Evolutionary conservation across 2,888 invertebrate genomes (phyloP).

Genomic region (Petrophora chlorosata): DNA sequence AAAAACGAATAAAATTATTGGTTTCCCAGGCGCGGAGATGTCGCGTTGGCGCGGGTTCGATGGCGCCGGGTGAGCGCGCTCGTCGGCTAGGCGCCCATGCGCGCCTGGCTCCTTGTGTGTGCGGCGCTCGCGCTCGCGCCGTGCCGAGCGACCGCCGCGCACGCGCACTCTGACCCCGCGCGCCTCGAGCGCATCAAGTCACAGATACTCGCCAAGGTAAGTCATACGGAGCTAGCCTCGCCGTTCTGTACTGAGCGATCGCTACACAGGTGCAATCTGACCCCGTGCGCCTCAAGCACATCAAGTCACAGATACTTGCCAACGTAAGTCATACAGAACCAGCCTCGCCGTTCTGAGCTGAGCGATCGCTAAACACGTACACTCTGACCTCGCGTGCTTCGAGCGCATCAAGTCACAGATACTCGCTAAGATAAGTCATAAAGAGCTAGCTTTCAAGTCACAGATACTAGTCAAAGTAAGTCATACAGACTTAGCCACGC

Average conservation of each 20-base stretch:
- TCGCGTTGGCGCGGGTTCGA: constrained; percentile 73
- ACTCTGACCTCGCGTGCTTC: constrained; percentile 50
- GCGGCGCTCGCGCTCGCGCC: constrained; percentile 79
- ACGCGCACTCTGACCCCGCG: constrained; percentile 44
- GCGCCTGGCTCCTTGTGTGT: constrained; percentile 78
- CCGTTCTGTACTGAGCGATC: constrained; percentile 73
- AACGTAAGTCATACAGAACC: constrained; percentile 44
- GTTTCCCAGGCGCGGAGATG: constrained; percentile 69
- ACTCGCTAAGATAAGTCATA: constrained; percentile 57
- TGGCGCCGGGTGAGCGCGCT: constrained; percentile 75
- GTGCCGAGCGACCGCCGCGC: constrained; percentile 71
- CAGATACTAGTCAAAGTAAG: not conserved
- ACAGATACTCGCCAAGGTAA: constrained; percentile 67
- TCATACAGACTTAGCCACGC: not conserved
- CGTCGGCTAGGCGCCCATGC: constrained; percentile 77
- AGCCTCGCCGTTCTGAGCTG: constrained; percentile 63
- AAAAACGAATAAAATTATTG: not conserved
- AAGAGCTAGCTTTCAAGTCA: not conserved
- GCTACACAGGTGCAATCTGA: constrained; percentile 49
- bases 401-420: constrained; percentile 69
- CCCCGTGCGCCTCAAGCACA: constrained; percentile 60
- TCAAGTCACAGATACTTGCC: constrained; percentile 68
- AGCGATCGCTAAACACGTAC: constrained; percentile 62
- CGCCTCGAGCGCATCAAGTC: constrained; percentile 65
- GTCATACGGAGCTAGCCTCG: not conserved